Percentiles rank a stretch among this genome's conserved stretches.
phyloP scores from a whole-genome alignment of 1,140 invertebrate genomes.

The Aphelinus atriplicis region DNA sequence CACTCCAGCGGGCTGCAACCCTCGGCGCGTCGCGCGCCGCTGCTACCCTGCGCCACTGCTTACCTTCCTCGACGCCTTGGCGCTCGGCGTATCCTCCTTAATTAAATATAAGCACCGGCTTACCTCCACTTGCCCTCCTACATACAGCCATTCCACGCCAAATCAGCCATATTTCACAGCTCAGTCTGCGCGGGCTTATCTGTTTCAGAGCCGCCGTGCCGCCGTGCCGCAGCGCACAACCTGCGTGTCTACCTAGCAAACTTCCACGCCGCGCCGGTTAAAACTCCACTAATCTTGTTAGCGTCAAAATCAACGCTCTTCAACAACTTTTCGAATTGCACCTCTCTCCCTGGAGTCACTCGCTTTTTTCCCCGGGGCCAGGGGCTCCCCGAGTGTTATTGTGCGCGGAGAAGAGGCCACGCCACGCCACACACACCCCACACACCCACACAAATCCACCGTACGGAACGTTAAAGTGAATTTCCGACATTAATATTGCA shows the following conservation, averaged over 20 bases:
- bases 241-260: not conserved
- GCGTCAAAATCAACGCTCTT: not conserved
- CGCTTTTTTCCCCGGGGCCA: too few relatives aligned
- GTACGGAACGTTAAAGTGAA: too few relatives aligned
- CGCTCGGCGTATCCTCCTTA: constrained; percentile 52
- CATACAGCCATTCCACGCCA: constrained; percentile 11
- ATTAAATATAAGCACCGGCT: constrained; percentile 59
- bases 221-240: too few relatives aligned
- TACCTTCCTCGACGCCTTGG: too few relatives aligned
- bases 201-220: not conserved
- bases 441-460: too few relatives aligned
- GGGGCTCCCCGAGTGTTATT: too few relatives aligned
- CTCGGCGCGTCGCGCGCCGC: constrained; percentile 11
- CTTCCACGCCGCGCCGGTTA: not conserved
- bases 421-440: too few relatives aligned
- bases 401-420: too few relatives aligned
- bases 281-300: constrained; percentile 1
- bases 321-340: not conserved
- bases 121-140: constrained; percentile 46
- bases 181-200: not conserved
- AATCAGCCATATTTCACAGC: constrained; percentile 11
- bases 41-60: constrained; percentile 23
- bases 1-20: not conserved
- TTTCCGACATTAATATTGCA: not conserved
- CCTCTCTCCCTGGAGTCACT: too few relatives aligned